Evolutionary conservation across 2,797 vertebrate species (phyloP).

Genomic region (Momotus momota): DNA sequence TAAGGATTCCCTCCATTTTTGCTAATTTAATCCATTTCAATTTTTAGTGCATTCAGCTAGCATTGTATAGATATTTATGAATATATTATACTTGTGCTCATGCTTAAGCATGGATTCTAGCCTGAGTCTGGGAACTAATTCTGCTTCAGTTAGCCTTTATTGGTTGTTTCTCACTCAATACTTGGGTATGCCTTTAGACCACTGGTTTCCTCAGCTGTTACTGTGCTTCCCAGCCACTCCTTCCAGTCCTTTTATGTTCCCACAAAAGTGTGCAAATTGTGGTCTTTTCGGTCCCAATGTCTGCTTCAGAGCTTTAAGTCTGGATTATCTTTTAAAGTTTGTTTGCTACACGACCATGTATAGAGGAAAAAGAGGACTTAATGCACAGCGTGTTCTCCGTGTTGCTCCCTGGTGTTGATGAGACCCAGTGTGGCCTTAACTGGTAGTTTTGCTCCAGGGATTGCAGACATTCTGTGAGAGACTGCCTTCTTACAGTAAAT

Average conservation of each 20-base stretch:
- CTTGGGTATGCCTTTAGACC: not conserved
- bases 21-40: not conserved
- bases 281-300: not conserved
- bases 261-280: not conserved
- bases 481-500: not conserved
- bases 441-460: not conserved
- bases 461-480: not conserved
- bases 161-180: not conserved
- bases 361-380: not conserved
- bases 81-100: not conserved
- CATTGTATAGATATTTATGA: not conserved
- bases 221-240: not conserved
- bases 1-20: not conserved
- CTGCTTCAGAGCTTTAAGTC: not conserved
- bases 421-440: not conserved
- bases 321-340: not conserved
- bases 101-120: not conserved
- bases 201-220: not conserved
- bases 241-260: not conserved
- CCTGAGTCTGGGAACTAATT: not conserved
- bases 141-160: not conserved
- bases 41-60: not conserved
- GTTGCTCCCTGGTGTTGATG: not conserved
- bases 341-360: fast-evolving
- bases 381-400: not conserved